Percentiles rank a stretch among this genome's conserved stretches.
These are phyloP conservation scores for Microcebus griseorufus DNA, from an alignment of 2,113 vertebrate species.

Conservation along the genomic window DNA sequence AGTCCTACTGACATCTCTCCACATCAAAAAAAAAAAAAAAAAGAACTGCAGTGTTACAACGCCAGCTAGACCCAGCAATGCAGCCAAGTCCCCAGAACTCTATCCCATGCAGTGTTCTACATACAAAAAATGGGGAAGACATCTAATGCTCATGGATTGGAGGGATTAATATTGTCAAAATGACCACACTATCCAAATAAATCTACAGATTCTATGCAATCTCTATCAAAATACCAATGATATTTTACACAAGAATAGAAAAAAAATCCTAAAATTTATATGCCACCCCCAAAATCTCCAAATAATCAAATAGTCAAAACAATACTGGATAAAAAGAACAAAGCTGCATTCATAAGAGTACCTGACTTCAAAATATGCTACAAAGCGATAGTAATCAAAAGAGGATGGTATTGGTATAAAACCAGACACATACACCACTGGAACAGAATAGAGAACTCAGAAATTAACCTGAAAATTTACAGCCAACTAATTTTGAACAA, in stretches of 20 bases:
- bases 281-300: too few species aligned
- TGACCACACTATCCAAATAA: background rate
- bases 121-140: background rate
- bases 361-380: too few species aligned
- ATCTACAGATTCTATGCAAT: background rate
- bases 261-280: too few species aligned
- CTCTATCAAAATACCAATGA: too few species aligned
- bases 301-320: too few species aligned
- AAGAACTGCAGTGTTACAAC: background rate
- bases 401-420: too few species aligned
- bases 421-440: too few species aligned
- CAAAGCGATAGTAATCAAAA: too few species aligned
- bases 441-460: background rate
- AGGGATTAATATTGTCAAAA: background rate
- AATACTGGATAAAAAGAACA: too few species aligned
- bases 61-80: background rate
- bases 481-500: background rate
- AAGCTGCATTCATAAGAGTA: too few species aligned
- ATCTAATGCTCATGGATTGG: background rate
- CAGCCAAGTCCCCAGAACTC: background rate
- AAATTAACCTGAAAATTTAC: background rate
- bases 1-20: background rate
- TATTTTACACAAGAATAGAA: too few species aligned
- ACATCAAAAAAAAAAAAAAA: background rate
- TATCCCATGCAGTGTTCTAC: background rate